These are phyloP conservation scores for Plebejus argus DNA, from an alignment of 2,888 invertebrate species.

Conservation along the genomic window DNA sequence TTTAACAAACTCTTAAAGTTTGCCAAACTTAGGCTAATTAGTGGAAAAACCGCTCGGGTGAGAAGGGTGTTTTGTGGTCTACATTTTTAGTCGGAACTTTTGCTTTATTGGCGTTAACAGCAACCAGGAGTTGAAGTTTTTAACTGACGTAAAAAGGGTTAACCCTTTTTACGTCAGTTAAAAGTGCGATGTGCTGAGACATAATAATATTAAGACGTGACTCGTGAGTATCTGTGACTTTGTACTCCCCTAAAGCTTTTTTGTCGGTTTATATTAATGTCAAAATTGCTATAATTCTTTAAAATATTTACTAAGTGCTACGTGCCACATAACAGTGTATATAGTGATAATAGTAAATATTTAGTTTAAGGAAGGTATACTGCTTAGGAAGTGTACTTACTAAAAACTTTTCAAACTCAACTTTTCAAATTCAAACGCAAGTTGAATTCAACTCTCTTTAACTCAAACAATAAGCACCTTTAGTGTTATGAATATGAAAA, in stretches of 20 bases:
- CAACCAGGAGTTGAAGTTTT: not conserved
- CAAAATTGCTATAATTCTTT: too few relatives aligned
- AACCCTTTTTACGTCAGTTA: too few relatives aligned
- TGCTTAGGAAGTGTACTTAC: too few relatives aligned
- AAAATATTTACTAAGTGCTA: too few relatives aligned
- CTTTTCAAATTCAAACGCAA: not conserved
- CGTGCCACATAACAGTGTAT: too few relatives aligned
- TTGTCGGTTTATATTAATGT: too few relatives aligned
- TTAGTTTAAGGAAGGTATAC: too few relatives aligned
- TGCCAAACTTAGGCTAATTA: slow-evolving; percentile 9
- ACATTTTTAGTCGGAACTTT: not conserved
- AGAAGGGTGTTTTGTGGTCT: not conserved
- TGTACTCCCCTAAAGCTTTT: too few relatives aligned
- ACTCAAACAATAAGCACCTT: slow-evolving; percentile 13
- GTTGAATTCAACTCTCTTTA: not conserved
- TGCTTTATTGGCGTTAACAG: not conserved
- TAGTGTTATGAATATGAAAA: slow-evolving; percentile 19
- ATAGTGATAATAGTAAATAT: too few relatives aligned
- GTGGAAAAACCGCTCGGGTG: slow-evolving; percentile 21
- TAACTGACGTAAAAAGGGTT: not conserved
- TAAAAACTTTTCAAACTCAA: too few relatives aligned
- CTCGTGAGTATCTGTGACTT: too few relatives aligned
- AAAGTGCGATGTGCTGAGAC: not conserved
- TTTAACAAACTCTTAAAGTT: slow-evolving; percentile 6
- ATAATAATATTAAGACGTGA: too few relatives aligned